Percentiles rank a stretch among this genome's conserved stretches.
phyloP scores from a whole-genome alignment of 2,888 invertebrate genomes.

The Polyploca ridens region DNA sequence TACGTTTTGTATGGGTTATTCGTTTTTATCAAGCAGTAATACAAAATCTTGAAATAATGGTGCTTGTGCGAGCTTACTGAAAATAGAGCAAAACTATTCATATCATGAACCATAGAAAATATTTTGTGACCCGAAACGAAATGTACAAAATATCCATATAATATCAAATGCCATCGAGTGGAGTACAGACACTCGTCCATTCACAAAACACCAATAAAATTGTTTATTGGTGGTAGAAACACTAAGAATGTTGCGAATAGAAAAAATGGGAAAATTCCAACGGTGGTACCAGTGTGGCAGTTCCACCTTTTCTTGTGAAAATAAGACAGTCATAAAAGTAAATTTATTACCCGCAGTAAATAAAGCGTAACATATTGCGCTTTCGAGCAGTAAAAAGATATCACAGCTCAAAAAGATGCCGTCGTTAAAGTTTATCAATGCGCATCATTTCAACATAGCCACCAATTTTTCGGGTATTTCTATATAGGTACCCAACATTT shows the following conservation, averaged over 20 bases:
- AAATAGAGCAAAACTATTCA: no score
- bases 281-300: conserved; percentile 41
- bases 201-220: conserved; percentile 65
- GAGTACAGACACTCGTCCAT: conserved; percentile 31
- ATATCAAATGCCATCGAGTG: conserved; percentile 11
- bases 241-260: conserved; percentile 51
- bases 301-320: conserved; percentile 64
- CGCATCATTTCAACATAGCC: conserved; percentile 19
- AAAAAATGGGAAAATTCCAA: conserved; percentile 57
- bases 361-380: conserved; percentile 75
- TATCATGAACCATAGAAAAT: no score
- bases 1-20: no score
- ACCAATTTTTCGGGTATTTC: not conserved
- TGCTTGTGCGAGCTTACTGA: no score
- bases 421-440: conserved; percentile 57
- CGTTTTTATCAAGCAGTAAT: no score
- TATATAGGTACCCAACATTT: not conserved
- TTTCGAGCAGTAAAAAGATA: conserved; percentile 65
- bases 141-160: not conserved
- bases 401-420: conserved; percentile 46
- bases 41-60: no score
- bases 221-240: conserved; percentile 57
- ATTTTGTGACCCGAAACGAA: not conserved
- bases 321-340: conserved; percentile 77
- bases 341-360: conserved; percentile 77